Evolutionary conservation across 2,113 vertebrate species (phyloP), one percentile per base, ranked within the genome.

Genomic region (Vidua chalybeata): DNA sequence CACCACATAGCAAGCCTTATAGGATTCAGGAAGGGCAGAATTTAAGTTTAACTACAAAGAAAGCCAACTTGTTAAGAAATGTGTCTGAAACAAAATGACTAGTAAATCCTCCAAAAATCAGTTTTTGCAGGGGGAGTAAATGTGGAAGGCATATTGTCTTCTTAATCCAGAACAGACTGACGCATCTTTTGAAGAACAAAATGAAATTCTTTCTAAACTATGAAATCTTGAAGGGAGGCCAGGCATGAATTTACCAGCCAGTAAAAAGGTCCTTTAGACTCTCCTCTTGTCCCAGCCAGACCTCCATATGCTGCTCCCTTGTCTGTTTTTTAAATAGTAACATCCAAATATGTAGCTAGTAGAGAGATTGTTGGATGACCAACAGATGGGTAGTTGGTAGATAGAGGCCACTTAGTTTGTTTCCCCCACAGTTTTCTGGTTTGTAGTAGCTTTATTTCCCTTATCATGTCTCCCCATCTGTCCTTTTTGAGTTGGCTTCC

Each of bases 21-120:
- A 62, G 46, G 51, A 87, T 80, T 90, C 41, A 79, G 81, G 74
- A 89, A 89, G 58, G n/a, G 54, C 66, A 73, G 68, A 63, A 22
- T 39, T 59, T 79, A 89, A 83, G 35, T 82, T 91, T 82, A 87
- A 76, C 75, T n/a, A 79, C 78, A 91, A 93, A 88, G 58, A 91
- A 88, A 80, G 54, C 51, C 67, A 84, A 55, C 30, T 82, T 13
- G 7, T 94, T 83, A 90, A 91, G 58, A 94, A 96, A 94, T 90
- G 30, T 51, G 59, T 77, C 93, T 91, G 81, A 94, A 85, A 85
- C 7, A 4, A 85, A 93, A 45, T 49, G 81, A 90, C 89, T 87
- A 94, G 74, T 69, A 95, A 96, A 95, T 84, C 49, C 81, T 95
- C 67, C 74, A 82, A 91, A 94, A 94, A 89, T 76, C 81, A 90